Evolutionary conservation across 1,140 invertebrate genomes (phyloP), one percentile per base, ranked within the genome.

Genomic region (Belonocnema kinseyi): DNA sequence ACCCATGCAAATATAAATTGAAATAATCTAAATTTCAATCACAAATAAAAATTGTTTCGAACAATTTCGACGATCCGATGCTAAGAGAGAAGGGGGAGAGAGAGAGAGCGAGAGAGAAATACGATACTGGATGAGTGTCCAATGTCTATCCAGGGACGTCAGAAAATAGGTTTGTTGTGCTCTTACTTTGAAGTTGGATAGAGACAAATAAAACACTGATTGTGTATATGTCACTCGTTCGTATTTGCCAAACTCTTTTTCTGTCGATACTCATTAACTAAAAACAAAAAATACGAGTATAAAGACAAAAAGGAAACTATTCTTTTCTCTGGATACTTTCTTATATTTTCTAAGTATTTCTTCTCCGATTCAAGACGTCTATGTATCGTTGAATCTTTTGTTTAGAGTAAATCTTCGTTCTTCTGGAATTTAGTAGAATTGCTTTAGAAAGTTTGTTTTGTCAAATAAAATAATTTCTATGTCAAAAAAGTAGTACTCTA

Each of bases 141-240:
- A n/a, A n/a, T n/a, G n/a, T n/a, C n/a, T n/a, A 61, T 61, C 33
- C 58, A 4, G 26, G 33, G 10, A 46, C 33, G 58, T 66, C 58
- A 66, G 58, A 66, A 66, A 54, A 66, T 33, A 14, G 58, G 12
- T 33, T 66, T 66, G 21, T 66, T 46, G 40, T 8, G 40, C 40
- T 46, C 13, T 33, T 33, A 3, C 3, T 66, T 26, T 66, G 33
- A 40, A 66, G 58, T 33, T 66, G 16, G 26, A 33, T 66, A 66
- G 58, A 33, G 26, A 66, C 58, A 33, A 66, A 66, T 40, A 66
- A 16, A 66, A 14, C 12, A 16, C 58, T 40, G 58, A 66, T 66
- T 66, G 58, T 16, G 58, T 66, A 5, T 26, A 33, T 66, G 26
- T 21, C 13, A 66, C 33, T 66, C 58, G 26, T 66, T 58, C 16